Conservation (phyloP, 2,888 invertebrate species). For the Trichopria drosophilae region DNA sequence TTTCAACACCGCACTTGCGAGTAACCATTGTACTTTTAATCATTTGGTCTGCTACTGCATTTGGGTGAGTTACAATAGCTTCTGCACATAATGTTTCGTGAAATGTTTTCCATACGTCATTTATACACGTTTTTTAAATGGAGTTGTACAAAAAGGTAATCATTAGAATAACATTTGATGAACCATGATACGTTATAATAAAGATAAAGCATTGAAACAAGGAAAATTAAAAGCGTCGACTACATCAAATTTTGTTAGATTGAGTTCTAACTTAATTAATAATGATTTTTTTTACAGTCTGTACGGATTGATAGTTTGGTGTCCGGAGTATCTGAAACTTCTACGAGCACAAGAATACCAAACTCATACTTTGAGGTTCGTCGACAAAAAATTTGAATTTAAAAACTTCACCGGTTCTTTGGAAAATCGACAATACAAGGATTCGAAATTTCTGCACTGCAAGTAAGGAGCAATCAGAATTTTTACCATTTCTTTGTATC, state of each 20-base stretch:
- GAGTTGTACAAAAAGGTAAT: no score
- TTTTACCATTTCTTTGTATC: background rate
- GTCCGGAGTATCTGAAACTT: slow-evolving; percentile 61
- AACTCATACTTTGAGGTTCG: slow-evolving; percentile 46
- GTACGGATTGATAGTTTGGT: slow-evolving; percentile 65
- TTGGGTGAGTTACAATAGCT: slow-evolving; percentile 56
- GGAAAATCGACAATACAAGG: slow-evolving; percentile 67
- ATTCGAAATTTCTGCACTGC: slow-evolving; percentile 66
- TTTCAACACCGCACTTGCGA: slow-evolving; percentile 66
- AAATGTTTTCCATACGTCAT: no score
- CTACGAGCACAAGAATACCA: slow-evolving; percentile 56
- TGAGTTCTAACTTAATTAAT: no score
- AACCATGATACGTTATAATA: no score
- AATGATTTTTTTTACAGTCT: slow-evolving; percentile 59
- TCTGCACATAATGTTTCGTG: no score
- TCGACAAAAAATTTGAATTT: slow-evolving; percentile 55
- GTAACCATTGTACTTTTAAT: slow-evolving; percentile 67
- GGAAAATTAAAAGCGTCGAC: background rate
- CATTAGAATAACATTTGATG: no score
- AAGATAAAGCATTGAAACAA: background rate
- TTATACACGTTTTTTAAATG: no score
- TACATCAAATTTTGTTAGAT: no score
- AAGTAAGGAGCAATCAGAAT: slow-evolving; percentile 50
- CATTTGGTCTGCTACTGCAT: slow-evolving; percentile 64
- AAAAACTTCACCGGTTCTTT: slow-evolving; percentile 65